Evolutionary conservation across 2,113 vertebrate genomes (phyloP).

Genomic region (Brevimyrus niger): DNA sequence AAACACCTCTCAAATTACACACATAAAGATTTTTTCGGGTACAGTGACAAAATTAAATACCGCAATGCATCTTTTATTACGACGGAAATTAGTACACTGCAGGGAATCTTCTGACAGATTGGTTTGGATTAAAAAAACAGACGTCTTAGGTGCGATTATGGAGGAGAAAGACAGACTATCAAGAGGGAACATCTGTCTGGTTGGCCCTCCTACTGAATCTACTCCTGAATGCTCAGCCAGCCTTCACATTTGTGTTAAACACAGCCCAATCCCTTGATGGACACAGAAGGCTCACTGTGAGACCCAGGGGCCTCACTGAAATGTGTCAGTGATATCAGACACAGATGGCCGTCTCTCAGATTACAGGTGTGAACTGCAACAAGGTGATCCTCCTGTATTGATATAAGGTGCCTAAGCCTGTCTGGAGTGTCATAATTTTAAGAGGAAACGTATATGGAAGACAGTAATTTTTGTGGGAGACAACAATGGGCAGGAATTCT

Average conservation of each 20-base stretch:
- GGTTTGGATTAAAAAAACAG: background rate
- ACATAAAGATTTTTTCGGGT: background rate
- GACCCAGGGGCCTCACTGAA: background rate
- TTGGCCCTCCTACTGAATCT: conserved; percentile 7
- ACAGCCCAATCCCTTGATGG: background rate
- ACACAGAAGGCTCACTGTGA: background rate
- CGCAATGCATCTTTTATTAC: background rate
- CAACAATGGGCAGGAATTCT: background rate
- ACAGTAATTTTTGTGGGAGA: background rate
- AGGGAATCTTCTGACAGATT: background rate
- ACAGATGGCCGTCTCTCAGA: background rate
- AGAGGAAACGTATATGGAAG: background rate
- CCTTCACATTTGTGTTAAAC: background rate
- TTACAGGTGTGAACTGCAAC: background rate
- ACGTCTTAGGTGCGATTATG: background rate
- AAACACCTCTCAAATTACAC: background rate
- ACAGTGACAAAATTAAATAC: background rate
- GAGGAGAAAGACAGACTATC: background rate
- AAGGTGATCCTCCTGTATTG: background rate
- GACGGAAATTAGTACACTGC: background rate
- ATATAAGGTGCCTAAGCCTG: background rate
- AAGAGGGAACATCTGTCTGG: background rate
- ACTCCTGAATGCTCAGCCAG: background rate
- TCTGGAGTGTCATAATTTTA: background rate
- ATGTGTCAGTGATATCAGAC: background rate